Evolutionary conservation across 2,113 vertebrate species (phyloP).

Genomic region (Coptodon rendalli): DNA sequence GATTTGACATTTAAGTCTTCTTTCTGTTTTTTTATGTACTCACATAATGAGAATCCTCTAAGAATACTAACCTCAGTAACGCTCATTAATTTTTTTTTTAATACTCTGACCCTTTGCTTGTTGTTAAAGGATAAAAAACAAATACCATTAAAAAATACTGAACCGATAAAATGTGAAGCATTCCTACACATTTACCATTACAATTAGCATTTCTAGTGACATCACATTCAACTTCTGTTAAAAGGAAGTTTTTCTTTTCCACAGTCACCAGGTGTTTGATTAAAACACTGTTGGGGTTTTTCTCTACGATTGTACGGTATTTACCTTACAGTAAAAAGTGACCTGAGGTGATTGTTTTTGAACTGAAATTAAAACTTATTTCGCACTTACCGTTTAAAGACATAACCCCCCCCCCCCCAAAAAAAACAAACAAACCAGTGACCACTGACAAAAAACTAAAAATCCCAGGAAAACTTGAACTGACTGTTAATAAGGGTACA

Average conservation of each 20-base stretch:
- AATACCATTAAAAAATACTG: background rate
- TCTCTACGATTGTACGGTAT: background rate
- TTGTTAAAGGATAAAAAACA: background rate
- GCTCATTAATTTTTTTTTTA: background rate
- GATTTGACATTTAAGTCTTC: background rate
- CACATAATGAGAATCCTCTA: background rate
- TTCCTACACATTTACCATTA: constrained; percentile 6
- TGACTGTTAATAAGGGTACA: background rate
- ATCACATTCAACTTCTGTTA: background rate
- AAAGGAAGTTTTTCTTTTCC: background rate
- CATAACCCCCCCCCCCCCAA: background rate
- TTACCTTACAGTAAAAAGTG: background rate
- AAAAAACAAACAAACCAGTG: background rate
- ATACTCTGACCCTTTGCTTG: background rate
- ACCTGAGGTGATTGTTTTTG: background rate
- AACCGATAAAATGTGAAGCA: background rate
- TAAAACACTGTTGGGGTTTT: background rate
- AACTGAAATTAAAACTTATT: background rate
- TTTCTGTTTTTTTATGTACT: background rate
- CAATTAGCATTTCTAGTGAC: background rate
- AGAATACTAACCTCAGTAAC: background rate
- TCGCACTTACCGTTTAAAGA: constrained; percentile 44
- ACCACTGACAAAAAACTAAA: constrained; percentile 30
- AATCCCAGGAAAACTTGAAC: background rate
- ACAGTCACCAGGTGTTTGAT: background rate